Conservation (phyloP, 2,113 vertebrate genomes). For the Heteronetta atricapilla region DNA sequence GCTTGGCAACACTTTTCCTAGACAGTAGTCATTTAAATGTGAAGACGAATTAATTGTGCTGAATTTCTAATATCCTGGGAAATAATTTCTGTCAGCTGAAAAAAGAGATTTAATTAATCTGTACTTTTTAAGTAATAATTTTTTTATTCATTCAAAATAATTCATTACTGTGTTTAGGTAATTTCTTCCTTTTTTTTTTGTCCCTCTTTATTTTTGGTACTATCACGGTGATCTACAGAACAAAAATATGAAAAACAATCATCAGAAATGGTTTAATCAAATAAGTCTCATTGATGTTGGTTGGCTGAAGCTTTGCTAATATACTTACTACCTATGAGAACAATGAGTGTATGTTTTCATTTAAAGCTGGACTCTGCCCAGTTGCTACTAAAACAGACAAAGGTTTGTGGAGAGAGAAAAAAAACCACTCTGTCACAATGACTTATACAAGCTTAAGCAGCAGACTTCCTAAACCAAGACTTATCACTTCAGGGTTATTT, state of each 20-base stretch:
- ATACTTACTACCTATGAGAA: constrained; percentile 1
- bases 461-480: constrained; percentile 81
- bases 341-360: constrained; percentile 49
- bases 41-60: constrained; percentile 29
- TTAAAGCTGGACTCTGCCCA: constrained; percentile 62
- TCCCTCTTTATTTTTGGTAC: neutral
- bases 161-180: neutral
- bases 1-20: constrained; percentile 26
- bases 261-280: neutral
- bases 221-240: neutral
- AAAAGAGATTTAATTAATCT: constrained; percentile 20
- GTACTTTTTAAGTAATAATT: neutral
- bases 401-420: constrained; percentile 50
- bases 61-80: constrained; percentile 13
- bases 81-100: constrained; percentile 9
- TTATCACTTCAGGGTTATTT: constrained; percentile 85
- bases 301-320: constrained; percentile 28
- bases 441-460: constrained; percentile 79
- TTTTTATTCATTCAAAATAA: constrained; percentile 21
- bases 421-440: constrained; percentile 69
- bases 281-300: neutral
- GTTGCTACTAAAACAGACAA: constrained; percentile 52
- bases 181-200: neutral
- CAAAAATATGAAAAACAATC: neutral
- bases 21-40: constrained; percentile 26